These are phyloP conservation scores for Harpalus rufipes DNA, from an alignment of 2,888 invertebrate genomes.

Conservation along the genomic window DNA sequence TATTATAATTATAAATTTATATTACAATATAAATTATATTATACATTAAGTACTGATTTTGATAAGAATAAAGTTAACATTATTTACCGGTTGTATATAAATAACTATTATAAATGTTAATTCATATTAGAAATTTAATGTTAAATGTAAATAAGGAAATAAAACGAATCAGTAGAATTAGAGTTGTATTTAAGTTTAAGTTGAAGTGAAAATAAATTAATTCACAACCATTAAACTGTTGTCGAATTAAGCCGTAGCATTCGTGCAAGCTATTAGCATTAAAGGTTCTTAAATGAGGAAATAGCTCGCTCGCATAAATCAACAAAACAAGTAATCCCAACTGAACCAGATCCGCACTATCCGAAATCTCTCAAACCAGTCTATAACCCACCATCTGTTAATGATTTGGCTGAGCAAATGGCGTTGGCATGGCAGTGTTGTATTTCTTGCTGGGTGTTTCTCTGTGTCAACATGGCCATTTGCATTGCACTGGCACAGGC, in stretches of 20 bases:
- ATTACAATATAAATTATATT: no score
- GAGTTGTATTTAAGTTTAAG: background rate
- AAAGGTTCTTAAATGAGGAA: slow-evolving; percentile 41
- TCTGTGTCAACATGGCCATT: slow-evolving; percentile 39
- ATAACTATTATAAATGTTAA: no score
- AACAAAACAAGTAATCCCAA: slow-evolving; percentile 48
- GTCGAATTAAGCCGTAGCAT: background rate
- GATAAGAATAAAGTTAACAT: no score
- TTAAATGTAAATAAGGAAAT: no score
- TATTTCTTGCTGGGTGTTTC: slow-evolving; percentile 16
- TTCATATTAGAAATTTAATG: no score
- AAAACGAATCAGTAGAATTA: no score
- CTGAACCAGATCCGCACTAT: background rate
- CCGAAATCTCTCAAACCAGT: slow-evolving; percentile 39
- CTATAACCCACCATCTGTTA: slow-evolving; percentile 43
- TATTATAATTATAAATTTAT: no score
- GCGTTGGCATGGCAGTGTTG: background rate
- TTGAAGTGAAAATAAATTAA: background rate
- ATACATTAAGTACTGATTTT: no score
- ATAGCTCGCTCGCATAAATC: slow-evolving; percentile 41
- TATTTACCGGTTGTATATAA: no score
- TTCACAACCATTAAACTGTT: slow-evolving; percentile 4
- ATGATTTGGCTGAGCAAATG: slow-evolving; percentile 47
- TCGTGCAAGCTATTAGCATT: slow-evolving; percentile 16
- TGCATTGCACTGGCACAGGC: slow-evolving; percentile 11